These are phyloP conservation scores for Sebastes itinus DNA, from an alignment of 2,797 vertebrate genomes.

Conservation along the genomic window DNA sequence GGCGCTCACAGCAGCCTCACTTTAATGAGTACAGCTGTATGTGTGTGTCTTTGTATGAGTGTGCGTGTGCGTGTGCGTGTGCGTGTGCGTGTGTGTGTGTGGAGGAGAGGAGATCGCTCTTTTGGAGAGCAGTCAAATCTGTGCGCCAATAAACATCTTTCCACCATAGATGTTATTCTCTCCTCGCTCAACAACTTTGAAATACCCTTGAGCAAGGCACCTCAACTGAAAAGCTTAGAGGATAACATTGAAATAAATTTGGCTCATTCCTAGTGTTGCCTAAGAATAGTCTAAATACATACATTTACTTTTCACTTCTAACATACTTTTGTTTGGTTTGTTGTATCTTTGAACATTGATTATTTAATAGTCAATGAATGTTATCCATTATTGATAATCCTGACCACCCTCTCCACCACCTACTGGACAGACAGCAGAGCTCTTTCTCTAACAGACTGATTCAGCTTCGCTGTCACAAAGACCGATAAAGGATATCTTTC, in stretches of 20 bases:
- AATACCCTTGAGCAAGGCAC: conserved; percentile 3
- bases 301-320: neutral
- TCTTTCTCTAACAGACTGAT: no score
- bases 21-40: conserved; percentile 56
- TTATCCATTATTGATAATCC: no score
- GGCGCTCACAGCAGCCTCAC: conserved; percentile 25
- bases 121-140: conserved; percentile 38
- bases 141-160: neutral
- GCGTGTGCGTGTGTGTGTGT: neutral
- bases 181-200: neutral
- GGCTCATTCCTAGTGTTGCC: neutral
- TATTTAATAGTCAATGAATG: neutral
- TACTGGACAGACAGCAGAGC: no score
- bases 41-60: no score
- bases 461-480: no score
- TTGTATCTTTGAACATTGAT: neutral
- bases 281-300: neutral
- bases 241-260: neutral
- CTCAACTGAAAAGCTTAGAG: neutral
- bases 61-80: neutral
- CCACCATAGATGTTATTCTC: neutral
- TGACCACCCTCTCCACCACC: no score
- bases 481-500: no score
- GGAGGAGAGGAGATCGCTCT: conserved; percentile 9
- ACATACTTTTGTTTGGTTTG: neutral